Conservation (phyloP, 1,140 invertebrate genomes). For the Nixonia krombeini region DNA sequence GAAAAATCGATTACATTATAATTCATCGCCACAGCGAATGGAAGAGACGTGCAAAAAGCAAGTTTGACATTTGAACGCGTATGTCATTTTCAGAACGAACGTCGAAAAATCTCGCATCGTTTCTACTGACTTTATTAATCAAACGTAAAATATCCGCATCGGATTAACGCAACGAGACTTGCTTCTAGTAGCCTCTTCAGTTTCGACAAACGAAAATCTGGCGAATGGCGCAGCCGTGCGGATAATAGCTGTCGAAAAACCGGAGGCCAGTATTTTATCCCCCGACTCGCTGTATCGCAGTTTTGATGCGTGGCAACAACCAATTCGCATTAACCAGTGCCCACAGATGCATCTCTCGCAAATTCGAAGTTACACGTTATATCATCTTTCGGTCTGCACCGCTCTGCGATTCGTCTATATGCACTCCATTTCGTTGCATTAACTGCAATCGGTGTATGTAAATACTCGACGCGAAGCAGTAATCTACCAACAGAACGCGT, state of each 20-base stretch:
- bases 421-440: conserved; percentile 36
- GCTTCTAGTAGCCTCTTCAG: conserved; percentile 23
- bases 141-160: too few species aligned
- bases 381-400: conserved; percentile 12
- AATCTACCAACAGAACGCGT: neutral
- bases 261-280: conserved; percentile 22
- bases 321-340: conserved; percentile 8
- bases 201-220: conserved; percentile 21
- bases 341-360: neutral
- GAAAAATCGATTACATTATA: too few species aligned
- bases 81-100: too few species aligned
- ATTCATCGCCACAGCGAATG: too few species aligned
- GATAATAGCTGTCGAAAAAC: conserved; percentile 10
- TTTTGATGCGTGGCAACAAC: neutral
- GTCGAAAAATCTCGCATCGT: too few species aligned
- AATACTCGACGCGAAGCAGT: conserved; percentile 16
- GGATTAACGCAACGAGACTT: conserved; percentile 36
- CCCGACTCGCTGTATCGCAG: neutral
- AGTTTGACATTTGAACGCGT: too few species aligned
- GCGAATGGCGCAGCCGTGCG: conserved; percentile 4
- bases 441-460: conserved; percentile 45
- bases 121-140: too few species aligned
- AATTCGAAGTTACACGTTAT: conserved; percentile 21
- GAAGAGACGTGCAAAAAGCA: neutral
- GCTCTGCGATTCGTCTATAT: neutral